Percentiles rank a stretch among this genome's conserved stretches.
These are phyloP conservation scores for Masticophis lateralis DNA, from an alignment of 2,797 vertebrate genomes.

Conservation along the genomic window DNA sequence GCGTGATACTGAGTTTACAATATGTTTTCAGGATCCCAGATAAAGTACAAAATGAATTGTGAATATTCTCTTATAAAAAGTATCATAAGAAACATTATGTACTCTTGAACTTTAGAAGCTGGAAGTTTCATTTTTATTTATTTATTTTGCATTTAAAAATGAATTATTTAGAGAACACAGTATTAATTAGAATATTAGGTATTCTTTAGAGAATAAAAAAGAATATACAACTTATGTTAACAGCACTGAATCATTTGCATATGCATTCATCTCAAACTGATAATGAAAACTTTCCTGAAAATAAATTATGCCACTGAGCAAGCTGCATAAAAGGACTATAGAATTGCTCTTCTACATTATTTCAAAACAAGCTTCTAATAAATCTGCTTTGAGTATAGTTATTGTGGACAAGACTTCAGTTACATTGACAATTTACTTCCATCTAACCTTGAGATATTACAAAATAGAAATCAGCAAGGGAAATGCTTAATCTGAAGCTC, in stretches of 20 bases:
- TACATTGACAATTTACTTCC: neutral
- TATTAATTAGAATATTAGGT: slow-evolving; percentile 40
- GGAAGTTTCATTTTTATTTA: neutral
- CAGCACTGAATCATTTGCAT: neutral
- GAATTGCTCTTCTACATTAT: neutral
- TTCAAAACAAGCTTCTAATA: neutral
- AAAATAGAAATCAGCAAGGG: slow-evolving; percentile 1
- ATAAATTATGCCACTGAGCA: neutral
- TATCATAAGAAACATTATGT: neutral
- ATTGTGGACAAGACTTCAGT: neutral
- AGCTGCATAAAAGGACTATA: neutral
- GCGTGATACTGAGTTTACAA: neutral
- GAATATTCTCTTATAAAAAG: neutral
- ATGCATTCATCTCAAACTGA: neutral
- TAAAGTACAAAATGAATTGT: neutral
- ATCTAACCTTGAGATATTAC: slow-evolving; percentile 8
- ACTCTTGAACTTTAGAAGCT: neutral
- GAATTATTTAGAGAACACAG: slow-evolving; percentile 32
- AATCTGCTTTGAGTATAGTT: neutral
- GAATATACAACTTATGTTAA: neutral
- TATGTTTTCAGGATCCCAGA: neutral
- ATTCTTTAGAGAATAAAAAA: neutral
- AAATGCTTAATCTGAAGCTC: neutral
- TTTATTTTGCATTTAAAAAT: neutral
- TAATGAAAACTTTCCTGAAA: neutral